A percentile compares a stretch with the other conserved stretches of the same genome.
phyloP scores from a whole-genome alignment of 2,888 invertebrate species.

The Graphium colonna region DNA sequence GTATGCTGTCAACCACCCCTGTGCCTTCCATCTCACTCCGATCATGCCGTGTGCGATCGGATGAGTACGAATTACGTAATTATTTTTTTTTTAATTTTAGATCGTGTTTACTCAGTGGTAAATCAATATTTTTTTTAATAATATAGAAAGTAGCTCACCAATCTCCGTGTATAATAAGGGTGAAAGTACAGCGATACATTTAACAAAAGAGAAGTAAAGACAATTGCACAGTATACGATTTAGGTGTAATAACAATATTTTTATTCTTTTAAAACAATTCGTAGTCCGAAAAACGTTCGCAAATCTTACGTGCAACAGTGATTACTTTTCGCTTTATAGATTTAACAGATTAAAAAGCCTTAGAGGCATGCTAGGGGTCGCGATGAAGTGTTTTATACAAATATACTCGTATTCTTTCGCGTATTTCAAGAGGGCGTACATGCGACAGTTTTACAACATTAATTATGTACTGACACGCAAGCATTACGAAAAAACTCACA shows the following conservation, averaged over 20 bases:
- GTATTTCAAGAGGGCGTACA: conserved; percentile 33
- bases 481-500: conserved; percentile 81
- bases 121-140: too few relatives aligned
- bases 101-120: too few relatives aligned
- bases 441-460: conserved; percentile 49
- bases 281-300: too few relatives aligned
- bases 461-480: conserved; percentile 17
- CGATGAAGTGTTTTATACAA: conserved; percentile 1
- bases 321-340: not conserved
- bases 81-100: too few relatives aligned
- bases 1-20: too few relatives aligned
- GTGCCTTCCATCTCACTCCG: too few relatives aligned
- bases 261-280: too few relatives aligned
- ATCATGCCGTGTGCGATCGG: too few relatives aligned
- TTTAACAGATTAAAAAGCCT: conserved; percentile 12
- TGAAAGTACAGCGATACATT: not conserved
- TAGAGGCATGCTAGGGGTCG: conserved; percentile 8
- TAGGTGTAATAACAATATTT: not conserved
- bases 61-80: too few relatives aligned
- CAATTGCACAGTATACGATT: not conserved
- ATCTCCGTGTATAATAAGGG: too few relatives aligned
- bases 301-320: conserved; percentile 3
- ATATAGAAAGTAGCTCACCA: too few relatives aligned
- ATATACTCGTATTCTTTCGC: not conserved
- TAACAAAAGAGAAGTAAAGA: not conserved